Conservation (phyloP, 2,888 invertebrate genomes). For the Erebia aethiops region DNA sequence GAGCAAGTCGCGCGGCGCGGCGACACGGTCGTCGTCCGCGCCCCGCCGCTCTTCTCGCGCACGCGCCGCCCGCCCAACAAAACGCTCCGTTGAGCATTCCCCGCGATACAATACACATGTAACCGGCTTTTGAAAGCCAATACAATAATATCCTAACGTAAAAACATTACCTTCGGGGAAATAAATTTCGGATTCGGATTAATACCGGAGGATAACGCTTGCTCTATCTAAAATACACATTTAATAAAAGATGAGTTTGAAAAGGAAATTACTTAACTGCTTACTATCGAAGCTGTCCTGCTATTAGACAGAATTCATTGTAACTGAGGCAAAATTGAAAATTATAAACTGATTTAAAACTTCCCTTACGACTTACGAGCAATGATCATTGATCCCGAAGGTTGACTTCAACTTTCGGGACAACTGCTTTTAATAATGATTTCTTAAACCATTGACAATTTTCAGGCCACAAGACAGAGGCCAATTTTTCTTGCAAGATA, state of each 20-base stretch:
- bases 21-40: constrained; percentile 53
- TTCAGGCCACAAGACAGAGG: no score
- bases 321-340: background rate
- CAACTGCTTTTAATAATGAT: no score
- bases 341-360: background rate
- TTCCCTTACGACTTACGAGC: no score
- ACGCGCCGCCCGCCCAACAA: constrained; percentile 64
- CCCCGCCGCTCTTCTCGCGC: constrained; percentile 60
- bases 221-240: background rate
- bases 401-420: no score
- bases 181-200: constrained; percentile 34
- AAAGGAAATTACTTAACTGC: background rate
- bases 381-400: no score
- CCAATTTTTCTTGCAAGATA: no score
- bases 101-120: constrained; percentile 63
- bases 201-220: constrained; percentile 21
- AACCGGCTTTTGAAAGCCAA: constrained; percentile 65
- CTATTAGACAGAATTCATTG: background rate
- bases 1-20: constrained; percentile 31
- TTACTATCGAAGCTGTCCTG: background rate
- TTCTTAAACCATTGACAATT: no score
- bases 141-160: constrained; percentile 49
- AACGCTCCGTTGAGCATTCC: constrained; percentile 65
- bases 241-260: background rate
- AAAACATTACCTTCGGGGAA: constrained; percentile 33